phyloP scores from a whole-genome alignment of 2,888 invertebrate species.

The Drosophila quinaria region DNA sequence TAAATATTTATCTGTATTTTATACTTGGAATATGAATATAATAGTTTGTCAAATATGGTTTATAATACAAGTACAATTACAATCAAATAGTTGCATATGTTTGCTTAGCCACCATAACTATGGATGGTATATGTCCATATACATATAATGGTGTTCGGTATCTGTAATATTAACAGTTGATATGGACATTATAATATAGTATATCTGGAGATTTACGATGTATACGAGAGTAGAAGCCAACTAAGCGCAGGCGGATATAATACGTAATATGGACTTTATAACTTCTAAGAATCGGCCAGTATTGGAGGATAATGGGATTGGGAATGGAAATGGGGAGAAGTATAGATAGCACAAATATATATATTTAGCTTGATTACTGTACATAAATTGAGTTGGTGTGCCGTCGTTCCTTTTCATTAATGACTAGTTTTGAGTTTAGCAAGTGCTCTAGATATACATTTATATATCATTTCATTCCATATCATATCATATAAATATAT shows the following conservation, averaged over 20 bases:
- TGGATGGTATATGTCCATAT: conserved; percentile 42
- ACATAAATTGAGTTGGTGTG: conserved; percentile 52
- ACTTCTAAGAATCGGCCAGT: conserved; percentile 12
- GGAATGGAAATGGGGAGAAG: conserved; percentile 4
- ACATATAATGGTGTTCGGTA: conserved; percentile 24
- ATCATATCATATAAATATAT: conserved; percentile 23
- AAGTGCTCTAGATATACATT: conserved; percentile 57
- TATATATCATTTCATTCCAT: conserved; percentile 10
- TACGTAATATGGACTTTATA: conserved; percentile 22
- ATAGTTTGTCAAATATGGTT: conserved; percentile 69
- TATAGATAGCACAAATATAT: conserved; percentile 27
- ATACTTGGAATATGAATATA: conserved; percentile 76
- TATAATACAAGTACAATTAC: conserved; percentile 71
- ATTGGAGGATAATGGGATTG: background rate
- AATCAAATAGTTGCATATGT: conserved; percentile 67
- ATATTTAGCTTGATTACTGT: conserved; percentile 61
- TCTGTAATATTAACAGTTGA: conserved; percentile 48
- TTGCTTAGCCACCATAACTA: conserved; percentile 44
- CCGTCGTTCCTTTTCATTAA: conserved; percentile 15
- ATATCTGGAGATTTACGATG: conserved; percentile 21
- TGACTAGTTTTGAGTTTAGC: conserved; percentile 70
- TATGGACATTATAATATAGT: conserved; percentile 51
- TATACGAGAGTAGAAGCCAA: conserved; percentile 44
- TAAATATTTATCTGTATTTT: conserved; percentile 70
- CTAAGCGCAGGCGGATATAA: conserved; percentile 49